phyloP scores from a whole-genome alignment of 2,113 vertebrate species.

The Saimiri boliviensis region DNA sequence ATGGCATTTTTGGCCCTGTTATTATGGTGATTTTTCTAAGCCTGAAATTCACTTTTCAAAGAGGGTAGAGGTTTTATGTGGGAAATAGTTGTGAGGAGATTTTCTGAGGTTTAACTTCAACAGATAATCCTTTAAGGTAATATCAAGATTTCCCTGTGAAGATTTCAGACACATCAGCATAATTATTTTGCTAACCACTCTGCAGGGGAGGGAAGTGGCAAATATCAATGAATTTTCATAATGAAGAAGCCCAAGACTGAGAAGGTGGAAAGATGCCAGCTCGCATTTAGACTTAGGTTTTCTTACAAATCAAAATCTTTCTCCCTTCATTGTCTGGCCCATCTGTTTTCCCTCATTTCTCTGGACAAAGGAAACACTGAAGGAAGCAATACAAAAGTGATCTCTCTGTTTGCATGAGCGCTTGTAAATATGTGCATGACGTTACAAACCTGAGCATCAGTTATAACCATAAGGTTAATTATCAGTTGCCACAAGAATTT shows the following conservation, averaged over 20 bases:
- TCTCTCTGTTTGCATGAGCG: neutral
- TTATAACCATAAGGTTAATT: slow-evolving; percentile 11
- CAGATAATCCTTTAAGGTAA: neutral
- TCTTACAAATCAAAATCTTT: neutral
- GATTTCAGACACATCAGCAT: slow-evolving; percentile 35
- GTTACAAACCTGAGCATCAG: neutral
- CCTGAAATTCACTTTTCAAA: slow-evolving; percentile 54
- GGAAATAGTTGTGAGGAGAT: slow-evolving; percentile 19
- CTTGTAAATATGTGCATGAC: neutral
- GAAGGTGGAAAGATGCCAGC: neutral
- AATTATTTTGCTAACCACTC: slow-evolving; percentile 26
- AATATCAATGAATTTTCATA: slow-evolving; percentile 22
- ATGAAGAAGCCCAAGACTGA: neutral
- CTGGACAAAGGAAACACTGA: neutral
- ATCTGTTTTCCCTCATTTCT: slow-evolving; percentile 18
- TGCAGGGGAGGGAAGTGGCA: neutral
- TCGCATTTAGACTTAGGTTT: neutral
- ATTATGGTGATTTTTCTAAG: slow-evolving; percentile 43
- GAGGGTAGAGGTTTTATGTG: slow-evolving; percentile 25
- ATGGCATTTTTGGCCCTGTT: slow-evolving; percentile 31
- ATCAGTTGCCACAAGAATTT: slow-evolving; percentile 17
- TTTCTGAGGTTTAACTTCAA: slow-evolving; percentile 45
- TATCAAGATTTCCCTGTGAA: slow-evolving; percentile 57
- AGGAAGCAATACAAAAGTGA: slow-evolving; percentile 1
- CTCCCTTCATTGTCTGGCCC: neutral